Conservation (phyloP, 2,797 vertebrate species). For the Poecilia wingei region DNA sequence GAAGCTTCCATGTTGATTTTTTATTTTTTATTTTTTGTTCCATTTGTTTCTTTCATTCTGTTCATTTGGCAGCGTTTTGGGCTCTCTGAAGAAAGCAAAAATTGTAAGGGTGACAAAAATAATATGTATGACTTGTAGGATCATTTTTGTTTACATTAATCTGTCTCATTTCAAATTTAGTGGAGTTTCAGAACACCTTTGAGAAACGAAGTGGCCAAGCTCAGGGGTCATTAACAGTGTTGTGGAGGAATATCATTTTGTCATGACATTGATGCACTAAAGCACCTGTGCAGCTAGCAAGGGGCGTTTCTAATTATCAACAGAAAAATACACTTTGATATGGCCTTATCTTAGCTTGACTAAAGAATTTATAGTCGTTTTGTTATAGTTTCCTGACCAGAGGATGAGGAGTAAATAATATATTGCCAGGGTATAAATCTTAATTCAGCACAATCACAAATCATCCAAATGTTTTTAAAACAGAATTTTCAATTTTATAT, state of each 20-base stretch:
- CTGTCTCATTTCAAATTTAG: background rate
- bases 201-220: background rate
- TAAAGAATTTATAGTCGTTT: background rate
- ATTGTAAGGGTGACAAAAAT: background rate
- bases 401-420: background rate
- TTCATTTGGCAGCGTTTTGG: background rate
- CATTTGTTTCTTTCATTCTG: background rate
- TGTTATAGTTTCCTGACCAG: background rate
- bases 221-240: background rate
- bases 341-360: background rate
- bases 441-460: background rate
- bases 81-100: background rate
- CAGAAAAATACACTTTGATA: background rate
- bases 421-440: background rate
- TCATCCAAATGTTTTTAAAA: background rate
- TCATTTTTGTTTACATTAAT: background rate
- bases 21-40: background rate
- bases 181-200: background rate
- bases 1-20: background rate
- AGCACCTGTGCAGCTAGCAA: background rate
- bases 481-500: background rate
- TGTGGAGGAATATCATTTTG: background rate
- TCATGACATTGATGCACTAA: background rate
- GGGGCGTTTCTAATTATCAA: background rate
- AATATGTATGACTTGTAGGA: background rate